Evolutionary conservation across 2,888 invertebrate genomes (phyloP).

Genomic region (Apantesis nais): DNA sequence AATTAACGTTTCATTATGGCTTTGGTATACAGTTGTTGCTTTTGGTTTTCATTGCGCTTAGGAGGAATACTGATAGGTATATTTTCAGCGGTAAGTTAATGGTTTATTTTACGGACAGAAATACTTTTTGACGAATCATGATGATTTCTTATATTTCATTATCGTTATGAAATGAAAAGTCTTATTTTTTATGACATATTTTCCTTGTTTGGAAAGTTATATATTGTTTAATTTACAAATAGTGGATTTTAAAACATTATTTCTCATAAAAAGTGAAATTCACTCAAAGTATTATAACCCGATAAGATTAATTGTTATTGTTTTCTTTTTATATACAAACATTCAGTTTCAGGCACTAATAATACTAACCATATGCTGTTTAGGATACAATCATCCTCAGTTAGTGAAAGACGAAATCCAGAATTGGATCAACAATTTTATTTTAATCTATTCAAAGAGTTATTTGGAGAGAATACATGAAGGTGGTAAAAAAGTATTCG

Average conservation of each 20-base stretch:
- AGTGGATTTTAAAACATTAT: not conserved
- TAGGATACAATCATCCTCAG: slow-evolving; percentile 56
- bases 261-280: not conserved
- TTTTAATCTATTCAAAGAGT: slow-evolving; percentile 64
- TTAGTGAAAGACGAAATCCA: slow-evolving; percentile 55
- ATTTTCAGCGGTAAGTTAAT: slow-evolving; percentile 69
- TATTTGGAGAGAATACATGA: slow-evolving; percentile 60
- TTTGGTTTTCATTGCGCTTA: slow-evolving; percentile 79
- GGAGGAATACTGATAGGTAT: slow-evolving; percentile 75
- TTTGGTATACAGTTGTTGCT: slow-evolving; percentile 78
- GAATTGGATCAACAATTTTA: slow-evolving; percentile 57
- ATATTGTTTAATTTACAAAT: too few relatives aligned
- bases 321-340: not conserved
- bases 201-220: too few relatives aligned
- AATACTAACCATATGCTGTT: slow-evolving; percentile 53
- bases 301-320: too few relatives aligned
- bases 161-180: too few relatives aligned
- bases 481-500: slow-evolving; percentile 50
- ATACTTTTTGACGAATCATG: not conserved
- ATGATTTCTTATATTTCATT: too few relatives aligned
- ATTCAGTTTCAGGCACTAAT: slow-evolving; percentile 66
- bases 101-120: not conserved
- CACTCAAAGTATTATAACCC: too few relatives aligned
- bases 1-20: slow-evolving; percentile 60
- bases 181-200: too few relatives aligned